phyloP scores from a whole-genome alignment of 2,113 vertebrate species.

The Crocuta crocuta region DNA sequence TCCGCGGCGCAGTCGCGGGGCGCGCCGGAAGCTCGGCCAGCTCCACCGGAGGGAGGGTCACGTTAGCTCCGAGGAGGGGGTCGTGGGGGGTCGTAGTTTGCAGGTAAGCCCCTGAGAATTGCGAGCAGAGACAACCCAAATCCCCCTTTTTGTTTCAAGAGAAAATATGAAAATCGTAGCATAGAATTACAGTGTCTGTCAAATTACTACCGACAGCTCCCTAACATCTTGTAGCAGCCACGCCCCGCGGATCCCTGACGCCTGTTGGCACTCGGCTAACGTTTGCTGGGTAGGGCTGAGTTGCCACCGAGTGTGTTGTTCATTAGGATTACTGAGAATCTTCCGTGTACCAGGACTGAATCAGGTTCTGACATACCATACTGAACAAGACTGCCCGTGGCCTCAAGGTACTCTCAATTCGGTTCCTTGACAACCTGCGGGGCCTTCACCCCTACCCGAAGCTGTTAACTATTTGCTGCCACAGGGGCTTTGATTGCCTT shows the following conservation, averaged over 20 bases:
- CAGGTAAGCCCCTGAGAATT: rapidly evolving
- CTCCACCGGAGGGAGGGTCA: rapidly evolving
- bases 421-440: not conserved
- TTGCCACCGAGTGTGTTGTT: not conserved
- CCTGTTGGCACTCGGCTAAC: not conserved
- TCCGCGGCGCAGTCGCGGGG: not conserved
- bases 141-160: not conserved
- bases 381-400: not conserved
- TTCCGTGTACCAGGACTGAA: not conserved
- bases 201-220: not conserved
- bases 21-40: not conserved
- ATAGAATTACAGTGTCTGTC: not conserved
- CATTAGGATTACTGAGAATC: not conserved
- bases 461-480: not conserved
- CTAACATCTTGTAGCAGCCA: not conserved
- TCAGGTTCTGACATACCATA: not conserved
- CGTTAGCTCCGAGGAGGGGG: rapidly evolving
- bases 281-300: not conserved
- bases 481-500: not conserved
- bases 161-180: not conserved
- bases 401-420: not conserved
- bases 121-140: not conserved
- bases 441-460: not conserved
- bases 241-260: not conserved
- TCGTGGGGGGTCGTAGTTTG: rapidly evolving